Evolutionary conservation across 1,140 invertebrate genomes (phyloP), one percentile per base, ranked within the genome.

Genomic region (Trachymyrmex cornetzi): DNA sequence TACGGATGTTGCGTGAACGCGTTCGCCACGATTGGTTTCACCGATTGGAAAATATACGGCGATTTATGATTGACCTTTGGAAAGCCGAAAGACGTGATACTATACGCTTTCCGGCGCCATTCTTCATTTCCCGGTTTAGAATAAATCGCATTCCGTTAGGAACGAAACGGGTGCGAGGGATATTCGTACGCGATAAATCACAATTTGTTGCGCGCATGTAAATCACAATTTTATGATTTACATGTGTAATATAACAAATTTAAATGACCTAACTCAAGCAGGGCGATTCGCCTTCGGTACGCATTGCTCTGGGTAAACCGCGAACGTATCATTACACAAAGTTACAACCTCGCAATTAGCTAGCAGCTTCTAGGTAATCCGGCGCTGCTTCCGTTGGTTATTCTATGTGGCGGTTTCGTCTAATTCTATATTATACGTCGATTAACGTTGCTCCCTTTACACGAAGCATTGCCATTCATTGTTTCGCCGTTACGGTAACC

Each of bases 281-380:
- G 67, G 34, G 67, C 80, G 72, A 85, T 77, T 48, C 57, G 16
- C n/a, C 71, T 30, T 85, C 48, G 53, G 82, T 77, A 64, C 71
- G 82, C 69, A 53, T 53, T 85, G 71, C 38, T 44, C 38, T 16
- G 69, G 69, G 16, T 63, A 61, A 61, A 63, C 82, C 71, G 57
- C 44, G 71, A 85, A 85, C 72, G 82, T 85, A 85, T 85, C 82
- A 77, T 85, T 85, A 85, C 69, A 53, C 72, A 48, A 64, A 85
- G 71, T 63, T 85, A 77, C 80, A 82, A 12, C 80, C 80, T 74
- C 34, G 67, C 69, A 82, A 82, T 82, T 82, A 82, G 80, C 67
- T 30, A 14, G 50, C 80, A 74, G 69, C 80, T 82, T 74, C 67
- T 38, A 61, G 80, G 80, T 82, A 82, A 82, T 82, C 80, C 69